These are phyloP conservation scores for Euzetes globulus DNA, from an alignment of 2,888 invertebrate genomes.

Conservation along the genomic window DNA sequence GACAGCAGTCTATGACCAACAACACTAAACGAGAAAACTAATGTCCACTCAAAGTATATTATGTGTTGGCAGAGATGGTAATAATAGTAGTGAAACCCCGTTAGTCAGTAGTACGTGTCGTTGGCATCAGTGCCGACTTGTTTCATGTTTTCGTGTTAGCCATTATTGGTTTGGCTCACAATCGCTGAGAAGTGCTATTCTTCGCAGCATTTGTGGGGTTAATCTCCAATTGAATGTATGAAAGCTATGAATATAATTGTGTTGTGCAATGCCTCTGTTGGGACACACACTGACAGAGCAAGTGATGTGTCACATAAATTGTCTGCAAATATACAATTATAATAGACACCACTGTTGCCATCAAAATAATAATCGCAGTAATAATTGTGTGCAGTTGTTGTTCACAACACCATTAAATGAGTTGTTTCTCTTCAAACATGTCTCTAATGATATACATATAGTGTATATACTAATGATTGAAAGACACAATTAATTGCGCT, in stretches of 20 bases:
- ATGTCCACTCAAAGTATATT: conserved; percentile 28
- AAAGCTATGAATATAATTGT: conserved; percentile 7
- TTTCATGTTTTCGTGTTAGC: neutral
- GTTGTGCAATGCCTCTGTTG: conserved; percentile 7
- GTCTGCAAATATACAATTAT: conserved; percentile 10
- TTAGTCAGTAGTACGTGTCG: conserved; percentile 18
- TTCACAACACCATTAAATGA: conserved; percentile 18
- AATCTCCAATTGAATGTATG: conserved; percentile 14
- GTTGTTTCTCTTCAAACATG: neutral
- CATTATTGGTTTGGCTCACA: conserved; percentile 18
- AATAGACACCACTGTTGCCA: conserved; percentile 1
- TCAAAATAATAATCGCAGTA: neutral
- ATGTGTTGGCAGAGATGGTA: neutral
- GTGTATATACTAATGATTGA: conserved; percentile 12
- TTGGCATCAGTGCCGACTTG: conserved; percentile 11
- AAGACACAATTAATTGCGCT: conserved; percentile 22
- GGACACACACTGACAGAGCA: conserved; percentile 16
- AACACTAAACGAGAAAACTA: conserved; percentile 24
- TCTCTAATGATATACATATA: neutral
- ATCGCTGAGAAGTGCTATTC: conserved; percentile 17
- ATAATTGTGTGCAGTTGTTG: neutral
- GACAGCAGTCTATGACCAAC: conserved; percentile 17
- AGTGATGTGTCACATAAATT: conserved; percentile 22
- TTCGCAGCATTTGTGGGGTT: conserved; percentile 9
- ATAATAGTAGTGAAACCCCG: neutral